phyloP scores from a whole-genome alignment of 1,140 invertebrate genomes.

The Lepidurus packardi region DNA sequence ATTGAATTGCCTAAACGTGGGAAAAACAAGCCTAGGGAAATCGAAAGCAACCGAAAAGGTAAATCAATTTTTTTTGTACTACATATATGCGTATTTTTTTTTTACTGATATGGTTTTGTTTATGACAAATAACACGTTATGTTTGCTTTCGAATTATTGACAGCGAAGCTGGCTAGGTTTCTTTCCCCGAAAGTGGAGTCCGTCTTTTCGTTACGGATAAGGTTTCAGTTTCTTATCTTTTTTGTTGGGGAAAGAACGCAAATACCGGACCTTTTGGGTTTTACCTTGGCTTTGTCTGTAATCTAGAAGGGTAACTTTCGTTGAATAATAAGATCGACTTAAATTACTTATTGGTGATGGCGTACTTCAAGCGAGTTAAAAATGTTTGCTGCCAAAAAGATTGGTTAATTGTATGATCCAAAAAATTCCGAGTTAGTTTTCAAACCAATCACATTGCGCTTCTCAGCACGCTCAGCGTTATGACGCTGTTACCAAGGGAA shows the following conservation, averaged over 20 bases:
- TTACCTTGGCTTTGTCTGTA: not conserved
- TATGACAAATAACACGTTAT: not conserved
- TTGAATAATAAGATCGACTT: not conserved
- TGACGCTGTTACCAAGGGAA: not conserved
- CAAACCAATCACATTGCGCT: not conserved
- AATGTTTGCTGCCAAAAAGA: too few relatives aligned
- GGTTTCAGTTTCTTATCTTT: not conserved
- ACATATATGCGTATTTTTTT: not conserved
- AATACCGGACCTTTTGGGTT: not conserved
- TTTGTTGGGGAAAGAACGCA: not conserved
- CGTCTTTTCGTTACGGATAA: constrained; percentile 10
- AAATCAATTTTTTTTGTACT: not conserved
- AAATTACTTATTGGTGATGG: too few relatives aligned
- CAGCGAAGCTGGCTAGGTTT: not conserved
- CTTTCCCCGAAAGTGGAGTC: not conserved
- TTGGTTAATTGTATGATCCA: too few relatives aligned
- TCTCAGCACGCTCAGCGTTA: not conserved
- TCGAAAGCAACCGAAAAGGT: not conserved
- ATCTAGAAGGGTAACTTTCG: not conserved
- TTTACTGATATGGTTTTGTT: not conserved
- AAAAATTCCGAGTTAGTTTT: too few relatives aligned
- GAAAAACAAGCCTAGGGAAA: not conserved
- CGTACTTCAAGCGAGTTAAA: too few relatives aligned
- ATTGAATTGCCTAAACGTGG: constrained; percentile 51
- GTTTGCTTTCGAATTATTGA: not conserved